Evolutionary conservation across 2,888 invertebrate genomes (phyloP).

Genomic region (Melanostoma scalare): DNA sequence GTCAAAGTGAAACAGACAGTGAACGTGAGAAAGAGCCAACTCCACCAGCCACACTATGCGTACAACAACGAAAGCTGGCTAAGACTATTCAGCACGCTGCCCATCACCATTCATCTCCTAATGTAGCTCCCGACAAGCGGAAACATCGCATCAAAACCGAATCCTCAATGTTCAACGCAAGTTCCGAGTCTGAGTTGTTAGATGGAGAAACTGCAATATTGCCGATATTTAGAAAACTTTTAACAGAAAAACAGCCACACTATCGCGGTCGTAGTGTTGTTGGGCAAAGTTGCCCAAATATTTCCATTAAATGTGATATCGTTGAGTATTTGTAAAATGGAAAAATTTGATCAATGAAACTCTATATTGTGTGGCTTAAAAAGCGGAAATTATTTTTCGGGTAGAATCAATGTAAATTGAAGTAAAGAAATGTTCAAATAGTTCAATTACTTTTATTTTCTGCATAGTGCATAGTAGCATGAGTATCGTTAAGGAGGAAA

Average conservation of each 20-base stretch:
- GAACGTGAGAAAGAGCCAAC: constrained; percentile 81
- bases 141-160: constrained; percentile 80
- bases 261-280: constrained; percentile 82
- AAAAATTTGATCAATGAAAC: background rate
- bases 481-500: too few relatives aligned
- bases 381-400: background rate
- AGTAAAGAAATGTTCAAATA: too few relatives aligned
- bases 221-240: constrained; percentile 95
- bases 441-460: too few relatives aligned
- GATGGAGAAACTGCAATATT: constrained; percentile 90
- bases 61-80: constrained; percentile 79
- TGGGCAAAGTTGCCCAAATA: constrained; percentile 95
- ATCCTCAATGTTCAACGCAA: constrained; percentile 87
- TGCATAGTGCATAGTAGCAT: too few relatives aligned
- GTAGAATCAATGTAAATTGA: too few relatives aligned
- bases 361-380: background rate
- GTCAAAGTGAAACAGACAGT: constrained; percentile 84
- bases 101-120: constrained; percentile 86
- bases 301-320: constrained; percentile 97
- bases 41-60: constrained; percentile 78
- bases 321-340: constrained; percentile 92
- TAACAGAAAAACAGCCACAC: constrained; percentile 90
- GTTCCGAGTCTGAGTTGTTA: constrained; percentile 91
- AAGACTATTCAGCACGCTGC: constrained; percentile 81
- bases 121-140: constrained; percentile 83